Base-by-base conservation (phyloP, 1,140 invertebrate species). In the Homalodisca vitripennis region DNA sequence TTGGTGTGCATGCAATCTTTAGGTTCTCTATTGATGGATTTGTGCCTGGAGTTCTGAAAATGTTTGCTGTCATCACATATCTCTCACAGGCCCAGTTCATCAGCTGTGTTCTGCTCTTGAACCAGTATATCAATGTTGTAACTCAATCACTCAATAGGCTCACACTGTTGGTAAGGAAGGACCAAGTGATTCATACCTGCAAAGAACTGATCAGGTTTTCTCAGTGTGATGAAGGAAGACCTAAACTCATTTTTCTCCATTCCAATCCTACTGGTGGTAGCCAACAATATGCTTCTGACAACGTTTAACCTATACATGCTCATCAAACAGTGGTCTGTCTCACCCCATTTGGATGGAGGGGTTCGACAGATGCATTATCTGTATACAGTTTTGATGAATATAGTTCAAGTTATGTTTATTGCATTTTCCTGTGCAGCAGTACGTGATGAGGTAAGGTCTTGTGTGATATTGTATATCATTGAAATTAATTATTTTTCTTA, bases 321-420 rank as follows among this genome's bases (percentile, higher is more conserved):
- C 2, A 60, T 60, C 12, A 60, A 60, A 26, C n/a, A 60, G 29
- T 10, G 24, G 3, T 3, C 14, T 26, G 3, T 60, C 29, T 27
- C 6, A 6, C 6, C 24, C 29, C 3, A 24, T 2, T 30, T 60
- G 3, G 10, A 10, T 6, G 2, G 55, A 60, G 26, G 26, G 10
- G 3, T 60, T 26, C 55, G 29, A 27, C 55, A 60, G n/a, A 60
- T 60, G 2, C 2, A 3, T 27, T 60, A 60, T 29, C 29, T 60
- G 26, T 60, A 60, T 27, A 60, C 55, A 60, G 55, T 60, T 60
- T 60, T 6, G 12, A 13, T 60, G 55, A 60, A 60, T 60, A 24
- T 60, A 13, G 29, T n/a, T 27, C 55, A 60, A 29, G 55, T 60
- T 14, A 22, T 26, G 6, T n/a, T 60, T 26, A 60, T 60, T 27